These are phyloP conservation scores for Oxyruncus cristatus DNA, from an alignment of 2,113 vertebrate species.

Conservation along the genomic window DNA sequence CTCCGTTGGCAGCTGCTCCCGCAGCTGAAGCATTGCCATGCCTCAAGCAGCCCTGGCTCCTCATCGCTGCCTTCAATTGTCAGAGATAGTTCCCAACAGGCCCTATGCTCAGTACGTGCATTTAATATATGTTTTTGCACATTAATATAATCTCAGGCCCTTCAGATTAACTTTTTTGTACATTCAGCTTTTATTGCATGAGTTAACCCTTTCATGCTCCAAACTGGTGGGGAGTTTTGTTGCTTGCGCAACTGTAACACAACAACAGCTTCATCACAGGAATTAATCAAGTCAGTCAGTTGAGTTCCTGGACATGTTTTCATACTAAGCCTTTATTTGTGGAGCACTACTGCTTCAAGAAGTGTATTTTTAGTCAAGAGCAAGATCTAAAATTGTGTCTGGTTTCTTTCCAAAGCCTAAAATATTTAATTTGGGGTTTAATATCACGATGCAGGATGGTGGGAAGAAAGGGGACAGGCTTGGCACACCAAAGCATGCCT, in stretches of 20 bases:
- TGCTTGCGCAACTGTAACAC: not conserved
- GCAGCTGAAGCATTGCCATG: not conserved
- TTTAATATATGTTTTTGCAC: not conserved
- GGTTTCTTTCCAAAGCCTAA: not conserved
- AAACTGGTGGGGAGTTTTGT: not conserved
- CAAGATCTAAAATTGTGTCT: not conserved
- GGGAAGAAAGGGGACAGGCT: not conserved
- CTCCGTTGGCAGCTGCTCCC: rapidly evolving
- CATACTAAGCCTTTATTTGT: not conserved
- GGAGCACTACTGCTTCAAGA: not conserved
- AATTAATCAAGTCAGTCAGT: not conserved
- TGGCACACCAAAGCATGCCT: rapidly evolving
- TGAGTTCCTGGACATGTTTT: not conserved
- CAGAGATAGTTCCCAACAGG: not conserved
- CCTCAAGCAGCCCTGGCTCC: not conserved
- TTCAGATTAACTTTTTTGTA: not conserved
- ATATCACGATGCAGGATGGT: not conserved
- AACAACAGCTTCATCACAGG: not conserved
- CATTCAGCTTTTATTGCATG: not conserved
- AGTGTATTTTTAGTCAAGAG: not conserved
- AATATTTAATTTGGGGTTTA: not conserved
- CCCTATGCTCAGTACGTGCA: not conserved
- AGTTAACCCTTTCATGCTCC: not conserved
- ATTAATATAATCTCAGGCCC: not conserved
- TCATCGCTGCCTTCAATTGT: rapidly evolving